Evolutionary conservation across 2,113 vertebrate genomes (phyloP).

Genomic region (Penelope pileata): DNA sequence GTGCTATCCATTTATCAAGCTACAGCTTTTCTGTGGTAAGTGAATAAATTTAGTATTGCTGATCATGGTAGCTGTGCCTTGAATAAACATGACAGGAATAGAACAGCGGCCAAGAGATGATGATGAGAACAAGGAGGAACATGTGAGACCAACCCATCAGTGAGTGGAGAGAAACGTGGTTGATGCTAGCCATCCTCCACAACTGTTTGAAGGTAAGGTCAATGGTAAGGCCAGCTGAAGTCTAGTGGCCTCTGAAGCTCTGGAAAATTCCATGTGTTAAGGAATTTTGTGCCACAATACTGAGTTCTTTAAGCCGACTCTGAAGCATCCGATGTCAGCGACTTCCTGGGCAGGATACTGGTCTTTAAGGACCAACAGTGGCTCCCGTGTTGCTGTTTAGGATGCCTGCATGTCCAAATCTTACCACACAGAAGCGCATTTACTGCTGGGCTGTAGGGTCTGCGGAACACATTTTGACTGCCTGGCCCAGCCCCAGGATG

Average conservation of each 20-base stretch:
- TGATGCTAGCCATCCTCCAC: background rate
- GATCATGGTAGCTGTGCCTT: background rate
- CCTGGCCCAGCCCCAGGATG: fast-evolving
- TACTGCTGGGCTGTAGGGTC: background rate
- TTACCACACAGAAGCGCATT: background rate
- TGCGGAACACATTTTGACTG: background rate
- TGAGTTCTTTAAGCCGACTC: background rate
- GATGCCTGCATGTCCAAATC: background rate
- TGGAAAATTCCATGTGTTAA: background rate
- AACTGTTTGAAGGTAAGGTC: background rate
- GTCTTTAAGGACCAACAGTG: background rate
- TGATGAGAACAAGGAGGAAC: background rate
- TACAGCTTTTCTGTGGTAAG: background rate
- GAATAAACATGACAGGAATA: background rate
- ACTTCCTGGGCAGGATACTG: background rate
- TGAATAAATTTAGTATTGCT: background rate
- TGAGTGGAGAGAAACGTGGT: background rate
- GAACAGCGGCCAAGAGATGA: background rate
- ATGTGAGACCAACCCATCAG: fast-evolving
- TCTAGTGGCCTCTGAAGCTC: background rate
- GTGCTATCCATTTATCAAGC: background rate
- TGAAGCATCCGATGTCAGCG: background rate
- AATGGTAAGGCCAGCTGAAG: background rate
- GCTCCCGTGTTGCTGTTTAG: background rate
- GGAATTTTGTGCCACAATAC: background rate